Evolutionary conservation across 2,888 invertebrate genomes (phyloP).

Genomic region (Tetranychus piercei): DNA sequence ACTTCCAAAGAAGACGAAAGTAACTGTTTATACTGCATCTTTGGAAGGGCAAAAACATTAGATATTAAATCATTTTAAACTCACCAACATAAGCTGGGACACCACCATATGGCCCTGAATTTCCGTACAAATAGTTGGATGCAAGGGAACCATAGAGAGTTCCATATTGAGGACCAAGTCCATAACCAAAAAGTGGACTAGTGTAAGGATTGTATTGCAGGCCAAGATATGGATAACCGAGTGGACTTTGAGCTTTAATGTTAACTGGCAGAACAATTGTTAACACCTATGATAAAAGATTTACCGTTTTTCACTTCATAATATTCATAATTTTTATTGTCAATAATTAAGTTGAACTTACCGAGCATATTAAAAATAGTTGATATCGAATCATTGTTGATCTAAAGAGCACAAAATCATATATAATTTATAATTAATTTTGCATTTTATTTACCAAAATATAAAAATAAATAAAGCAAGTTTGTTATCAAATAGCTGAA

Average conservation of each 20-base stretch:
- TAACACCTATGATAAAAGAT: neutral
- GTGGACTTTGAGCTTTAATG: neutral
- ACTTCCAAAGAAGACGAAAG: neutral
- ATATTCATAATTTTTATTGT: neutral
- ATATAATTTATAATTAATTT: no score
- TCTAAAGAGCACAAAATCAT: no score
- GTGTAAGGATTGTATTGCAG: conserved; percentile 1
- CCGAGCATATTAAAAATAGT: no score
- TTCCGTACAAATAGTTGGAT: neutral
- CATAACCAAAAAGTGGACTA: conserved; percentile 8
- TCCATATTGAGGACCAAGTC: conserved; percentile 7
- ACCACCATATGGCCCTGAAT: neutral
- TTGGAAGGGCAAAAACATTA: neutral
- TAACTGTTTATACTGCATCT: neutral
- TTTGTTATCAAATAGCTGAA: neutral
- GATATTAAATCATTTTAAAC: neutral
- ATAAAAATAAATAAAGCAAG: neutral
- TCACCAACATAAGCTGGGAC: conserved; percentile 6
- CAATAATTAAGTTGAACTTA: no score
- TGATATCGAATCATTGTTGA: no score
- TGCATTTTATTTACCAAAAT: neutral
- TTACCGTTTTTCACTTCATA: neutral
- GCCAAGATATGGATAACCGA: conserved; percentile 8
- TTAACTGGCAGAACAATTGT: neutral
- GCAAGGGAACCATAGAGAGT: neutral